Evolutionary conservation across 2,888 invertebrate species (phyloP).

Genomic region (Gari tellinella): DNA sequence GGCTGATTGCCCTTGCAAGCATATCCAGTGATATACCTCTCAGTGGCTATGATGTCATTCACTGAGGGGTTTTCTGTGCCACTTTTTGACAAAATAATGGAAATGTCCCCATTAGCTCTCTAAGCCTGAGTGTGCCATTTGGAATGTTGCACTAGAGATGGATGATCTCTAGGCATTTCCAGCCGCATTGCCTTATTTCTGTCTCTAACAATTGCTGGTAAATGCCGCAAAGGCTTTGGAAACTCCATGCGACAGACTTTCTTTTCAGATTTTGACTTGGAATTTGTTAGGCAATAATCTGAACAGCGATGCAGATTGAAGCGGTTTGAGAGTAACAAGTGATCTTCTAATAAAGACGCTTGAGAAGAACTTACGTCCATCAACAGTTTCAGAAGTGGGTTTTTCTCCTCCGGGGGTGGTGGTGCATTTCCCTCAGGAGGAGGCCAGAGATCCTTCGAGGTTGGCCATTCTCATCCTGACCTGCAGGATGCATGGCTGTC

Average conservation of each 20-base stretch:
- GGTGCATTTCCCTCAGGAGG: constrained; percentile 18
- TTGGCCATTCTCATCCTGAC: constrained; percentile 1
- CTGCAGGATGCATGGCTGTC: constrained; percentile 52
- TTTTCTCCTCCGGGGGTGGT: not conserved
- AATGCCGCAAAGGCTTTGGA: constrained; percentile 11
- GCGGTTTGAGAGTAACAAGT: not conserved
- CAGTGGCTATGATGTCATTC: constrained; percentile 58
- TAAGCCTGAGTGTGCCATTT: constrained; percentile 57
- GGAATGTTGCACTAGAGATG: constrained; percentile 62
- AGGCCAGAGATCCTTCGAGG: constrained; percentile 17
- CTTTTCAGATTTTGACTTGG: constrained; percentile 21
- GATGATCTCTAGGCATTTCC: constrained; percentile 67
- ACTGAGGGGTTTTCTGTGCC: constrained; percentile 53
- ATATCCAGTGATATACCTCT: constrained; percentile 47
- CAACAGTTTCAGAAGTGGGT: too few relatives aligned
- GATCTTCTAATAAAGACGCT: constrained; percentile 9
- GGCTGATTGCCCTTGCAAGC: constrained; percentile 64
- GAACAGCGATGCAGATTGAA: constrained; percentile 5
- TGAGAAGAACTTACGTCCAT: constrained; percentile 1
- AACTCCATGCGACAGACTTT: constrained; percentile 22
- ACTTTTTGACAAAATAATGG: constrained; percentile 61
- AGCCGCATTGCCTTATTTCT: constrained; percentile 58
- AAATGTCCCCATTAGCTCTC: constrained; percentile 65
- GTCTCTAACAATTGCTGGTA: constrained; percentile 57
- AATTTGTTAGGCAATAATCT: too few relatives aligned